A percentile compares a stretch with the other conserved stretches of the same genome.
phyloP scores from a whole-genome alignment of 2,113 vertebrate species.

The Noctilio leporinus region DNA sequence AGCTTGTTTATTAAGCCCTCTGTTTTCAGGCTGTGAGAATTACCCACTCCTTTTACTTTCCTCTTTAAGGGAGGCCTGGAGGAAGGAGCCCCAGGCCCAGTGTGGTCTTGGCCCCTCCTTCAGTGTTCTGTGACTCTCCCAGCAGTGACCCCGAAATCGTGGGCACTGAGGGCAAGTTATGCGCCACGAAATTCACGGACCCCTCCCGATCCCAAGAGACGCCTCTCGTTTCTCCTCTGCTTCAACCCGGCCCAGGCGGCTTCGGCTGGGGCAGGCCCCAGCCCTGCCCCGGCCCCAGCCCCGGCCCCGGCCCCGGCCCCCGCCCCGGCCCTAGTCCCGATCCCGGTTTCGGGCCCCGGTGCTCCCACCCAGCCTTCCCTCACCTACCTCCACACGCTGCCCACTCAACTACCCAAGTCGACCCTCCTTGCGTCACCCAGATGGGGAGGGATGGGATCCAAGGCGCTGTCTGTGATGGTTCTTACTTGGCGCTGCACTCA shows the following conservation, averaged over 20 bases:
- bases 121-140: background rate
- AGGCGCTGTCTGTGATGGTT: background rate
- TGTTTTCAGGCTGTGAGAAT: rapidly evolving
- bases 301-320: too few relatives aligned
- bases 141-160: background rate
- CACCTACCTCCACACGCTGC: background rate
- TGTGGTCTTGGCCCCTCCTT: background rate
- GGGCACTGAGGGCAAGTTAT: too few relatives aligned
- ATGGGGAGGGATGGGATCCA: background rate
- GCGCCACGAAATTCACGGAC: background rate
- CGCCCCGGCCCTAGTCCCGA: background rate
- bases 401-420: too few relatives aligned
- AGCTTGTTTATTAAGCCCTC: background rate
- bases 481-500: rapidly evolving
- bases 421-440: background rate
- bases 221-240: rapidly evolving
- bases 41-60: background rate
- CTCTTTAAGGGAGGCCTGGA: background rate
- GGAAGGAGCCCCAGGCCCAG: background rate
- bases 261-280: background rate
- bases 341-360: background rate
- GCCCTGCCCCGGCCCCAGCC: background rate
- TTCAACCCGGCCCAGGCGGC: background rate
- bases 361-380: background rate
- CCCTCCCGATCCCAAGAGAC: background rate